Conservation (phyloP, 1,140 invertebrate genomes). For the Ceratosolen solmsi region DNA sequence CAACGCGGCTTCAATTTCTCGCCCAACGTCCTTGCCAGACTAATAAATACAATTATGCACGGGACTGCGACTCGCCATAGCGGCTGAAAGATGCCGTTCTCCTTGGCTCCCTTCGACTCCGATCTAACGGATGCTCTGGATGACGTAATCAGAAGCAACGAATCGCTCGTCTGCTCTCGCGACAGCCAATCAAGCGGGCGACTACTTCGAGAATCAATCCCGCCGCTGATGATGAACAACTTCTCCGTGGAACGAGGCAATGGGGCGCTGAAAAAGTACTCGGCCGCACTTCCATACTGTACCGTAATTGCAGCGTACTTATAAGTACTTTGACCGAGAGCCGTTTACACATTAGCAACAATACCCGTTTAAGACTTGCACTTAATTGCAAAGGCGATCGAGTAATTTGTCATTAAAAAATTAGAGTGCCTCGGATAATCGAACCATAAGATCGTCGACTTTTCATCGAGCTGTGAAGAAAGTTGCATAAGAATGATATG, state of each 20-base stretch:
- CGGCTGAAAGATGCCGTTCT: slow-evolving; percentile 59
- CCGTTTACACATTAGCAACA: not conserved
- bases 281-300: not conserved
- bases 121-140: slow-evolving; percentile 53
- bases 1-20: not conserved
- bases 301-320: not conserved
- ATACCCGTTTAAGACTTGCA: not conserved
- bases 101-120: slow-evolving; percentile 62
- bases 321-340: not conserved
- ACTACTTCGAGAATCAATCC: slow-evolving; percentile 17
- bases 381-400: not conserved
- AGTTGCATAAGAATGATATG: too few species aligned
- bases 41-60: slow-evolving; percentile 52
- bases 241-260: not conserved
- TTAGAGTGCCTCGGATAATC: not conserved
- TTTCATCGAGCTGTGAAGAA: not conserved
- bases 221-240: not conserved
- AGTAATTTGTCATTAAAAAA: not conserved
- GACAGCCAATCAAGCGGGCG: slow-evolving; percentile 42
- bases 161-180: slow-evolving; percentile 20
- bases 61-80: not conserved
- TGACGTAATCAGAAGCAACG: slow-evolving; percentile 50
- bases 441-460: not conserved
- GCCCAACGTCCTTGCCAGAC: slow-evolving; percentile 52
- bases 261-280: not conserved